Evolutionary conservation across 2,113 vertebrate genomes (phyloP), one percentile per base, ranked within the genome.

Genomic region (Esox niger): DNA sequence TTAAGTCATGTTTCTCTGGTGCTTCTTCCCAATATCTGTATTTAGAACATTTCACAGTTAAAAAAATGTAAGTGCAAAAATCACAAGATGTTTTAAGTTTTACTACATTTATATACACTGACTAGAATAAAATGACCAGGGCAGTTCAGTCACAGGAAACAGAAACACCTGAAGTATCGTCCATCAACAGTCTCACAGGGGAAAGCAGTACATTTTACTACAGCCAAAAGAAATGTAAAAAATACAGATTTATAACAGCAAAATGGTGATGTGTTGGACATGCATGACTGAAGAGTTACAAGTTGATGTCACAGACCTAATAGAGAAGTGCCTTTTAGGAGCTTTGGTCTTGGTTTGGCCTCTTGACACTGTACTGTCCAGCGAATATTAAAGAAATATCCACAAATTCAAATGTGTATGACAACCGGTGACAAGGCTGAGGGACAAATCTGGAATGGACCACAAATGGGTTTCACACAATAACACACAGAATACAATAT

Each of bases 71-170:
- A 17, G 5, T 27, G 7, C 52, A 27, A 25, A 13, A 66, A 61
- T 2, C 29, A 20, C 13, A 38, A 1, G 4, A 20, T 43, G 23
- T 66, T 54, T 52, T 21, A 32, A 6, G 32, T 31, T 66, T 62
- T 74, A 65, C 74, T 59, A 81, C 61, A 79, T 83, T 56, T 76
- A 75, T 79, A 87, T 88, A 91, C 88, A 88, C 77, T 84, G 75
- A 84, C 61, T 75, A 68, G 68, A 82, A 84, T 52, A 21, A 69
- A 30, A 68, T 55, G 55, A 61, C 33, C 30, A n/a, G 71, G 70
- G 58, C 54, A 52, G 26, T 43, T 76, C 21, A 35, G 52, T 31
- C 73, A 63, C 27, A 20, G 15, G 62, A 77, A 56, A 83, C 66
- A 32, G 63, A 62, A 70, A 76, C 49, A 82, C 71, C 78, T 59